Base-by-base conservation (phyloP, 2,888 invertebrate species). In the Thecophora atra region DNA sequence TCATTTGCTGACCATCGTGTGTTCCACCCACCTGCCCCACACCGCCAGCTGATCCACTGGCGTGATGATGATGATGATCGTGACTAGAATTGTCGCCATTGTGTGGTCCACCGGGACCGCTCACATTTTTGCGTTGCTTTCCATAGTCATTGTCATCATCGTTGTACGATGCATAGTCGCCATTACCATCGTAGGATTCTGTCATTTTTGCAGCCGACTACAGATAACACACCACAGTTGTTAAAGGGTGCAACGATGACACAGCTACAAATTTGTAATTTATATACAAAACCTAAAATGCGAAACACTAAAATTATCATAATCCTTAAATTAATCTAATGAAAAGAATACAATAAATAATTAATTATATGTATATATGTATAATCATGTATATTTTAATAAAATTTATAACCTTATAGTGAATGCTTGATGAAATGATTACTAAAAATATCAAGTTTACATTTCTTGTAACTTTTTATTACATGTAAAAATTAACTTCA, bases 1-100 rank as follows among this genome's bases (percentile, higher is more conserved):
- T 89, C 73, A 91, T 76, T 73, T 84, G 86, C 81, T 89, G 89
- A 67, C 74, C 81, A 74, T 79, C 79, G 56, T 69, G 73, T 42
- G 63, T 37, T 28, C 76, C 75, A 26, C 74, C 75, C 28, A 74
- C 74, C 42, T 69, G 75, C 28, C 74, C 62, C 37, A 67, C 72
- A 26, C 58, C 69, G 47, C 42, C 64, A 58, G 67, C 69, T 21
- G 72, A 52, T 28, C 63, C 76, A 54, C 77, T 76, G 65, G 88
- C 86, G 78, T 87, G 87, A 24, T 89, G 89, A 69, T 81, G 81
- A 74, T 76, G 77, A 68, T 77, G 82, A 72, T 83, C 83, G 76
- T 80, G 81, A 74, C 76, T 79, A 17, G 78, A 78, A 66, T 77
- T 80, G 72, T 85, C 85, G 26, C 85, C 85, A 73, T 85, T 85